A percentile compares a stretch with the other conserved stretches of the same genome.
Evolutionary conservation across 2,888 invertebrate species (phyloP).

Genomic region (Leuctra nigra): DNA sequence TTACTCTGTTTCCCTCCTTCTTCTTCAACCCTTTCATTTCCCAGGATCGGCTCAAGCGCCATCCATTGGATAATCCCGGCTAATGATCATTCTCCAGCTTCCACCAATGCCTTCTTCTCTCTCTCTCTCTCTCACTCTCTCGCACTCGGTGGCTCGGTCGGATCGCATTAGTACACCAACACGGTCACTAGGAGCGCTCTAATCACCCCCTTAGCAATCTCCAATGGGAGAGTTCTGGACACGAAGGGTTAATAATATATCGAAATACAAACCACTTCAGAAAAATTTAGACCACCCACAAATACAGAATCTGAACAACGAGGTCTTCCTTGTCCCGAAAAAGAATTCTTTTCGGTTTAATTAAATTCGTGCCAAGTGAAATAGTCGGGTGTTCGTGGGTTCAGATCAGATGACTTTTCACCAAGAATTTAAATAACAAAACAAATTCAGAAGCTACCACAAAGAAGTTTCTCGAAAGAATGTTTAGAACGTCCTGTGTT

Average conservation of each 20-base stretch:
- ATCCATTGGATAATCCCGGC: conserved; percentile 35
- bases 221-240: conserved; percentile 16
- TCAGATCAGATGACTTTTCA: too few relatives aligned
- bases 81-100: conserved; percentile 33
- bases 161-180: conserved; percentile 13
- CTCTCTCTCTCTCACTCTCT: conserved; percentile 22
- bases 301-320: too few relatives aligned
- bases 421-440: too few relatives aligned
- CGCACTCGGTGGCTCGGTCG: neutral
- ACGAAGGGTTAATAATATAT: conserved; percentile 25
- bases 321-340: too few relatives aligned
- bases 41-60: neutral
- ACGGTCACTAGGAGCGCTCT: conserved; percentile 19
- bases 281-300: too few relatives aligned
- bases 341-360: too few relatives aligned
- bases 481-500: too few relatives aligned
- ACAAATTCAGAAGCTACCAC: too few relatives aligned
- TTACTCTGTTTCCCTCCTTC: conserved; percentile 24
- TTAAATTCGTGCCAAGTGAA: too few relatives aligned
- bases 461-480: too few relatives aligned
- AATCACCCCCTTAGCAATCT: conserved; percentile 18
- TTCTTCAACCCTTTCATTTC: conserved; percentile 24
- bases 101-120: conserved; percentile 15
- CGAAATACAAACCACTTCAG: conserved; percentile 9
- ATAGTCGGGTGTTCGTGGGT: too few relatives aligned